Evolutionary conservation across 2,797 vertebrate species (phyloP).

Genomic region (Dermochelys coriacea): DNA sequence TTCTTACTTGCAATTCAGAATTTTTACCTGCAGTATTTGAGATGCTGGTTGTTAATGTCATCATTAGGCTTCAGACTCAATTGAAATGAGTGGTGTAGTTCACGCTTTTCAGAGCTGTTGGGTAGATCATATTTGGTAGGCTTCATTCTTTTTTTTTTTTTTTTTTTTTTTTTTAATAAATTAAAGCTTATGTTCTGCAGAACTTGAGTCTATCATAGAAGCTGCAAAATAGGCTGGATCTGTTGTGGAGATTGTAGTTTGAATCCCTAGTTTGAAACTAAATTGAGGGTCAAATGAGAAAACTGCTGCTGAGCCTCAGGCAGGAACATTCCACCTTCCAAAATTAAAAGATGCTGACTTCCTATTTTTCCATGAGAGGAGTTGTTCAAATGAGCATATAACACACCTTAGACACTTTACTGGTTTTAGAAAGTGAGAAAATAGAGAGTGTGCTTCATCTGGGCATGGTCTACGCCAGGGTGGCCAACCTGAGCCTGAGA

Average conservation of each 20-base stretch:
- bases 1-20: background rate
- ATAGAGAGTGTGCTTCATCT: background rate
- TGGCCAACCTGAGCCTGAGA: too few species aligned
- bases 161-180: background rate
- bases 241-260: background rate
- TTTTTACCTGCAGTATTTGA: background rate
- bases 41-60: background rate
- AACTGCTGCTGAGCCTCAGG: background rate
- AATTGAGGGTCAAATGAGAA: background rate
- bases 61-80: background rate
- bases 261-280: background rate
- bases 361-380: background rate
- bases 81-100: background rate
- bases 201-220: background rate
- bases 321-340: background rate
- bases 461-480: too few species aligned
- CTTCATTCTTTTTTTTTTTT: background rate
- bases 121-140: background rate
- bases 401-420: background rate
- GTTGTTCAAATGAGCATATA: background rate
- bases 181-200: fast-evolving
- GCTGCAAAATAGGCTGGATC: background rate
- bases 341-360: background rate
- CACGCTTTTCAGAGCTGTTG: background rate
- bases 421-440: background rate